Base-by-base conservation (phyloP, 1,140 invertebrate genomes). In the Mactra quadrangularis region DNA sequence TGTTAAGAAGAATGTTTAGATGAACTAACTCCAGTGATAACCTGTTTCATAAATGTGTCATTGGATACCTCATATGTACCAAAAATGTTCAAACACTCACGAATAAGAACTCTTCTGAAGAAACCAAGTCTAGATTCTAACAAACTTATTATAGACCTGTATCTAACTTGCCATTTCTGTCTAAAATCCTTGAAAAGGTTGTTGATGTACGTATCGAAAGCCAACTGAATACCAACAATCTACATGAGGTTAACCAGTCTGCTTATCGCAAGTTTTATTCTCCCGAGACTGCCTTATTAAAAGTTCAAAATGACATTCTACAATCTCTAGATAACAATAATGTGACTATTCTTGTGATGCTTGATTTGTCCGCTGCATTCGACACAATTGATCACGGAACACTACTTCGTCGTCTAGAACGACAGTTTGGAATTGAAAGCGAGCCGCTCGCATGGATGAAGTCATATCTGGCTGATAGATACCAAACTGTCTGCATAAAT, bases 21-120 rank as follows among this genome's bases (percentile, higher is more conserved):
- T 62, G 59, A 62, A 62, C 59, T 62, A 33, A 62, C 59, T 27
- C 59, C 59, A 33, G 29, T 62, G 59, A 29, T 62, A 35, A 62
- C 59, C 52, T n/a, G 52, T 55, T 55, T 62, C 59, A 62, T 31
- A 62, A 29, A 29, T 31, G 17, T 35, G n/a, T 62, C 17, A 7
- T 35, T 62, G 33, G 29, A 29, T 35, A 29, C 33, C 33, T n/a
- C 59, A 27, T 62, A 62, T 31, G 59, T 62, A 62, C 59, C 59
- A 29, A 62, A 62, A 62, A 33, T 35, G 33, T 62, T 62, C 59
- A 62, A 62, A 62, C 27, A 33, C 59, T 35, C 27, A 29, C 4
- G n/a, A 62, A 62, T 29, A 29, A 62, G 59, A 62, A n/a, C 59
- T n/a, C 27, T 62, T 62, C 59, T 62, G 31, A 62, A 62, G 9